These are phyloP conservation scores for Gymnocheta viridis DNA, from an alignment of 2,888 invertebrate genomes.

Conservation along the genomic window DNA sequence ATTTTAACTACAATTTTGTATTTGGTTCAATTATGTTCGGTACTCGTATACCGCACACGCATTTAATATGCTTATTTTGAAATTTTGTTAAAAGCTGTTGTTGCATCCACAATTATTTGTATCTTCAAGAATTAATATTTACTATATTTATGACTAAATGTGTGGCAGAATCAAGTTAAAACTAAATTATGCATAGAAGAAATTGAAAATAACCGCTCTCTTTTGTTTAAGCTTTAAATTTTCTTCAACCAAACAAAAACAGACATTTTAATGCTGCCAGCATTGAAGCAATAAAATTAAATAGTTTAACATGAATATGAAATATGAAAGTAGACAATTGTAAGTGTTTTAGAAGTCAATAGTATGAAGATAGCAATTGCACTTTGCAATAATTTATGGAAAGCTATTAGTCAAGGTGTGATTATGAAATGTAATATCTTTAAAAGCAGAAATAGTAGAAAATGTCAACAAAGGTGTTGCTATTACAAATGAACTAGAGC, in stretches of 20 bases:
- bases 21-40: neutral
- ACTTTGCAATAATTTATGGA: neutral
- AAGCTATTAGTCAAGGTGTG: neutral
- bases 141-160: constrained; percentile 8
- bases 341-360: neutral
- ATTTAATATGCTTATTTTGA: neutral
- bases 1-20: neutral
- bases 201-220: neutral
- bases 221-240: constrained; percentile 2
- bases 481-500: too few relatives aligned
- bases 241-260: neutral
- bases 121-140: neutral
- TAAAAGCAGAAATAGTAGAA: neutral
- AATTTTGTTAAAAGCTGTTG: neutral
- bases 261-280: neutral
- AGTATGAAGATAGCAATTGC: neutral
- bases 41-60: constrained; percentile 5
- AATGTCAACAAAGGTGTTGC: too few relatives aligned
- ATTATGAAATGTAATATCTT: neutral
- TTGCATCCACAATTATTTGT: constrained; percentile 20
- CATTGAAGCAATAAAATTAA: constrained; percentile 24
- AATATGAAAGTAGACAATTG: neutral
- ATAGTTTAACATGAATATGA: constrained; percentile 17
- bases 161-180: constrained; percentile 58
- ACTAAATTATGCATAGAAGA: constrained; percentile 3